Evolutionary conservation across 2,113 vertebrate species (phyloP).

Genomic region (human): DNA sequence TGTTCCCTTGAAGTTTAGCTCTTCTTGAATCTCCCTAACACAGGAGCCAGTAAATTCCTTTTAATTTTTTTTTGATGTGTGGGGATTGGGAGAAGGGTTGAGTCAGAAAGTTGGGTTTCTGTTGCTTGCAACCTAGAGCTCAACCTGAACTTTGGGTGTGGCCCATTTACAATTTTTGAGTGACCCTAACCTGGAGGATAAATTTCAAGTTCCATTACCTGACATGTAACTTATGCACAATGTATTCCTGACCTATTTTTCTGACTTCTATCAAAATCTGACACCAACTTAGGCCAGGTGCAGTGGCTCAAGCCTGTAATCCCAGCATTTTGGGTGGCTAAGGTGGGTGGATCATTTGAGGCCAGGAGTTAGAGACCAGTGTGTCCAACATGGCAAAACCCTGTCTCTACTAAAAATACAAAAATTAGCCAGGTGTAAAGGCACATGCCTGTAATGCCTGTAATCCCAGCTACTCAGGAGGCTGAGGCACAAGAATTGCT

Average conservation of each 20-base stretch:
- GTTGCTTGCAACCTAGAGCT: background rate
- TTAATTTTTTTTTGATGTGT: too few species aligned
- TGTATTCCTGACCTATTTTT: background rate
- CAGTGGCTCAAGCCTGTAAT: too few species aligned
- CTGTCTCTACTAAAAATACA: too few species aligned
- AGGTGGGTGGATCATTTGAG: too few species aligned
- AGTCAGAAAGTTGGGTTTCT: background rate
- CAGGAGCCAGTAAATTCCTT: background rate
- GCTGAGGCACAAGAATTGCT: too few species aligned
- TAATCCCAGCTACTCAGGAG: too few species aligned
- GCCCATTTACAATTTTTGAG: background rate
- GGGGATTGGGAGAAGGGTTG: background rate
- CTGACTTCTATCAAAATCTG: background rate
- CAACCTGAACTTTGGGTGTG: background rate
- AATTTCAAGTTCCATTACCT: background rate
- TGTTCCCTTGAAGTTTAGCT: background rate
- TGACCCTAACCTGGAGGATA: background rate
- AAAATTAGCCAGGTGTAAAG: too few species aligned
- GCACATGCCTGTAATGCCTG: too few species aligned
- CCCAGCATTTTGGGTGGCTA: too few species aligned
- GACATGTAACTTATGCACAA: background rate
- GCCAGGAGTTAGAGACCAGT: too few species aligned
- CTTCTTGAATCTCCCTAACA: background rate
- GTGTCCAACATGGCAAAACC: too few species aligned
- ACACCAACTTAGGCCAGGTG: background rate